Evolutionary conservation across 2,888 invertebrate genomes (phyloP).

Genomic region (Sminthurides aquaticus): DNA sequence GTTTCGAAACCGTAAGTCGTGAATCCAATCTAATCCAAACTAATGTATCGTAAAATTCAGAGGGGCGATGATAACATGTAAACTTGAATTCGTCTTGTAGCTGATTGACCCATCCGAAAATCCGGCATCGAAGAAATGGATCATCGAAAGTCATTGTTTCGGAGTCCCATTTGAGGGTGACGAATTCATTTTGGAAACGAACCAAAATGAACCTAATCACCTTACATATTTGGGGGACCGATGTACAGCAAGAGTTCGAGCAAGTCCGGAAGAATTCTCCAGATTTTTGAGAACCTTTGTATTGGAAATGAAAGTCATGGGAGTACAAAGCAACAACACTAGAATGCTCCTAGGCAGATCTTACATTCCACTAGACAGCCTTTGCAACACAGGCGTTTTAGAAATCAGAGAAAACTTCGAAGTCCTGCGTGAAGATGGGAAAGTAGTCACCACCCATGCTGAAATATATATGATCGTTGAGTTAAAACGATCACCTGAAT

Average conservation of each 20-base stretch:
- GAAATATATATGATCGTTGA: slow-evolving; percentile 3
- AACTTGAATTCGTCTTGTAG: too few species aligned
- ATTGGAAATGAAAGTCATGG: slow-evolving; percentile 7
- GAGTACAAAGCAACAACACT: not conserved
- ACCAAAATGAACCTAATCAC: not conserved
- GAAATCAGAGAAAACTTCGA: not conserved
- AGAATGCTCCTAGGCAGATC: not conserved
- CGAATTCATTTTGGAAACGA: not conserved
- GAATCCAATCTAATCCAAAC: too few species aligned
- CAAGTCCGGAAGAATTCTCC: slow-evolving; percentile 2
- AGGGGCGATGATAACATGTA: too few species aligned
- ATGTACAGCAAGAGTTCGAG: slow-evolving; percentile 15
- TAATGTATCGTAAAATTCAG: too few species aligned
- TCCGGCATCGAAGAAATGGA: too few species aligned
- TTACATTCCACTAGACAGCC: not conserved
- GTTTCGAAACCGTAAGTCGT: slow-evolving; percentile 6
- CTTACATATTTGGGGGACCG: slow-evolving; percentile 11
- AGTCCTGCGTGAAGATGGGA: not conserved
- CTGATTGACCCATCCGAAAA: too few species aligned
- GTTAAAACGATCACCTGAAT: not conserved
- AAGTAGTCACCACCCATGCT: not conserved
- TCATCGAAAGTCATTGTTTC: not conserved
- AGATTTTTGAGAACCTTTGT: slow-evolving; percentile 2
- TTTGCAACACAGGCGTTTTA: not conserved
- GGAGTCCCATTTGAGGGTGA: not conserved